Evolutionary conservation across 1,140 invertebrate species (phyloP).

Genomic region (Chrysomallon squamiferum): DNA sequence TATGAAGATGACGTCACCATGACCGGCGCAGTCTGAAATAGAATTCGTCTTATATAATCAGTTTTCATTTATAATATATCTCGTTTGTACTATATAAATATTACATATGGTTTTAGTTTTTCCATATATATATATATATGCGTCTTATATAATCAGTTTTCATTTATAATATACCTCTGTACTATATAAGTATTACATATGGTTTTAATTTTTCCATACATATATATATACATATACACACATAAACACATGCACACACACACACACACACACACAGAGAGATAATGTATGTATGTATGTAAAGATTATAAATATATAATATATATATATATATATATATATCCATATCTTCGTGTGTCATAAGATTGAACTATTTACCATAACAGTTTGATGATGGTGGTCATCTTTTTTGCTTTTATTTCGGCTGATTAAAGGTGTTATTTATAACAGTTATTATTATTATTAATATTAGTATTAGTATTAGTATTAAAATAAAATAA

Average conservation of each 20-base stretch:
- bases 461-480: too few species aligned
- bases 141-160: background rate
- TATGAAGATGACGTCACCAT: constrained; percentile 54
- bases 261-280: constrained; percentile 2
- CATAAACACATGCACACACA: constrained; percentile 7
- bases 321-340: too few species aligned
- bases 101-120: background rate
- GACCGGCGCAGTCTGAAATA: constrained; percentile 41
- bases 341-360: too few species aligned
- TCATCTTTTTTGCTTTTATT: too few species aligned
- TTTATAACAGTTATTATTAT: too few species aligned
- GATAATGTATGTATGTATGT: too few species aligned
- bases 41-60: background rate
- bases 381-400: too few species aligned
- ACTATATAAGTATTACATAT: background rate
- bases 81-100: background rate
- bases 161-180: constrained; percentile 6
- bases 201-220: background rate
- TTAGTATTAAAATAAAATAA: too few species aligned
- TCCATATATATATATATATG: background rate
- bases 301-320: too few species aligned
- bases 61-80: constrained; percentile 9
- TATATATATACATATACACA: background rate
- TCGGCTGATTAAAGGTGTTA: too few species aligned
- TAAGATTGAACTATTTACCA: too few species aligned